Evolutionary conservation across 2,797 vertebrate species (phyloP), one percentile per base, ranked within the genome.

Genomic region (Clarias platycephalus): DNA sequence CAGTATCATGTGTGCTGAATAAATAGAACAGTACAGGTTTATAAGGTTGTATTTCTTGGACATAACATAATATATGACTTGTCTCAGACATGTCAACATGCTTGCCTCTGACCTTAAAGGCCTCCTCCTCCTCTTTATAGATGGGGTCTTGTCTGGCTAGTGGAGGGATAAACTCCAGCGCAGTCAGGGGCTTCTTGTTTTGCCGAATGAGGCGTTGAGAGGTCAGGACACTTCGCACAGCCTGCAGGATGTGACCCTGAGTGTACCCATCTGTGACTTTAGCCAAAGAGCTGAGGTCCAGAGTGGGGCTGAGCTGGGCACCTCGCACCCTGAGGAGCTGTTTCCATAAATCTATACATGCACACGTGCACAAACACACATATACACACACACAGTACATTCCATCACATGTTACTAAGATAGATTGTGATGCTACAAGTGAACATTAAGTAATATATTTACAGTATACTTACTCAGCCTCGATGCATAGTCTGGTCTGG

Each of bases 261-360:
- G 96, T 96, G 90, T 95, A 97, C 82, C 96, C 96, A 0, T 96
- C 95, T 0, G 94, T 96, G 62, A 96, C 80, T n/a, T 94, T 95
- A 0, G 96, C 95, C 37, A 97, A 91, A 85, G 93, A 95, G 75
- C 95, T 95, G 1, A 96, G 31, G 81, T 93, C 95, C 90, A 96
- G 7, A 1, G 80, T 37, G 0, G 74, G 86, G 1, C 88, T 91
- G 55, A 95, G 55, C 0, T 31, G 10, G 2, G 94, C 96, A 0
- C 93, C 93, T 0, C 85, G 26, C 58, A 84, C 89, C 20, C 87
- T 86, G 67, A 97, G 94, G 89, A 93, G 83, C 66, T 93, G 91
- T 60, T 93, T 95, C 96, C 96, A 97, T 2, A 97, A 71, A 6
- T 91, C 96, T 97, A 90, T 22, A 84, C 3, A 80, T n/a, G 75